Percentiles rank a stretch among this genome's conserved stretches.
phyloP scores from a whole-genome alignment of 2,797 vertebrate genomes.

The Lithobates sylvaticus region DNA sequence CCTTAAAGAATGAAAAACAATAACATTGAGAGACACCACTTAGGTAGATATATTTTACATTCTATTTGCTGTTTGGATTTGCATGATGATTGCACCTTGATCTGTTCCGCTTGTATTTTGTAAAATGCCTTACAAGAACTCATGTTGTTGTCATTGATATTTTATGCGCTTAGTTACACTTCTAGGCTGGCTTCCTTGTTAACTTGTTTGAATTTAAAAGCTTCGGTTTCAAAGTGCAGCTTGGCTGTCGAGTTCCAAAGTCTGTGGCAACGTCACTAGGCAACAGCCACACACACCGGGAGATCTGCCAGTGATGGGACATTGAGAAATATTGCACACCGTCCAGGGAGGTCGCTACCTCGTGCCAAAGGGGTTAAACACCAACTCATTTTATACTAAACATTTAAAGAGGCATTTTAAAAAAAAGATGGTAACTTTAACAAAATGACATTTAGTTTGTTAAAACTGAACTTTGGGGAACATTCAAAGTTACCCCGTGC shows the following conservation, averaged over 20 bases:
- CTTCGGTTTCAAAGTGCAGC: constrained; percentile 27
- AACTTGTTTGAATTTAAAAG: constrained; percentile 30
- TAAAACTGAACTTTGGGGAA: too few species aligned
- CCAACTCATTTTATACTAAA: neutral
- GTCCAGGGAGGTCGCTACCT: neutral
- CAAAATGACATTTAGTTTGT: neutral
- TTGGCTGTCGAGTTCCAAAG: constrained; percentile 29
- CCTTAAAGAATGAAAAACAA: neutral
- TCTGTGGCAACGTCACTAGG: constrained; percentile 25
- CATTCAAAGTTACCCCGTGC: too few species aligned
- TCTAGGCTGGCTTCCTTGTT: constrained; percentile 26
- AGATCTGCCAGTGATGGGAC: neutral
- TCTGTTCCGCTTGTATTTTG: constrained; percentile 8
- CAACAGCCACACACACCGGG: constrained; percentile 22
- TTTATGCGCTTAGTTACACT: constrained; percentile 28
- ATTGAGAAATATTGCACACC: constrained; percentile 26
- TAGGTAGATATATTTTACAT: neutral
- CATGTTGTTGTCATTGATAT: constrained; percentile 12
- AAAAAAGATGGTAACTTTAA: neutral
- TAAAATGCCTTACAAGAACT: constrained; percentile 1
- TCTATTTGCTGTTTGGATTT: neutral
- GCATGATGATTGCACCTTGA: neutral
- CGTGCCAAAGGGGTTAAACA: neutral
- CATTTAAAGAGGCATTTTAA: neutral
- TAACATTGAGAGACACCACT: neutral